Conservation (phyloP, 1,140 invertebrate genomes). For the Drosophila repleta region DNA sequence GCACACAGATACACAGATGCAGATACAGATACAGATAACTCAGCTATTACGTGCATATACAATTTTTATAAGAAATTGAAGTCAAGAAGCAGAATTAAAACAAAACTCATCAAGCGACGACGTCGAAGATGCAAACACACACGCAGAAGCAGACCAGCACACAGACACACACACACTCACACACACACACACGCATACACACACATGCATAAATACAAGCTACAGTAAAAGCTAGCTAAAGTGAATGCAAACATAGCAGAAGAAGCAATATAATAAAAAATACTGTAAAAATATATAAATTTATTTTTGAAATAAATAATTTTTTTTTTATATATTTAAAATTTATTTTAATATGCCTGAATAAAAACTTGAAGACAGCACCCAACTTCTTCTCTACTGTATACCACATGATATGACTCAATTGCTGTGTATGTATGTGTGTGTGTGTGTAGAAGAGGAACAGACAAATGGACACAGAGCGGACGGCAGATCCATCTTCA, state of each 20-base stretch:
- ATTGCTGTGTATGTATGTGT: conserved; percentile 30
- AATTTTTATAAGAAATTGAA: conserved; percentile 82
- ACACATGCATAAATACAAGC: background rate
- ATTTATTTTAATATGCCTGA: too few relatives aligned
- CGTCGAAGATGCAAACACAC: conserved; percentile 42
- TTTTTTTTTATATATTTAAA: too few relatives aligned
- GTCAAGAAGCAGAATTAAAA: conserved; percentile 82
- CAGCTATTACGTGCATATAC: conserved; percentile 68
- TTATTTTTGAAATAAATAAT: too few relatives aligned
- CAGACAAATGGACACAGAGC: conserved; percentile 21
- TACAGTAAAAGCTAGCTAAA: background rate
- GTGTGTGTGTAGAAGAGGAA: conserved; percentile 21
- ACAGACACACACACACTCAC: conserved; percentile 40
- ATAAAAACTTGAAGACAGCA: too few relatives aligned
- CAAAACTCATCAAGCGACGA: conserved; percentile 73
- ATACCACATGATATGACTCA: conserved; percentile 55
- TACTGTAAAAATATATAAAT: background rate
- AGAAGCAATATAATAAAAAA: background rate
- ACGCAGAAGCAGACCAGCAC: too few relatives aligned
- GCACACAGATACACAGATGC: conserved; percentile 35
- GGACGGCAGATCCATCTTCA: conserved; percentile 69
- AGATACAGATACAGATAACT: conserved; percentile 54
- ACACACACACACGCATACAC: conserved; percentile 2
- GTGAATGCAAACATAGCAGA: background rate
- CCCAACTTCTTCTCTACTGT: conserved; percentile 11